Conservation (phyloP, 2,113 vertebrate species). For the Lophotis ruficrista region DNA sequence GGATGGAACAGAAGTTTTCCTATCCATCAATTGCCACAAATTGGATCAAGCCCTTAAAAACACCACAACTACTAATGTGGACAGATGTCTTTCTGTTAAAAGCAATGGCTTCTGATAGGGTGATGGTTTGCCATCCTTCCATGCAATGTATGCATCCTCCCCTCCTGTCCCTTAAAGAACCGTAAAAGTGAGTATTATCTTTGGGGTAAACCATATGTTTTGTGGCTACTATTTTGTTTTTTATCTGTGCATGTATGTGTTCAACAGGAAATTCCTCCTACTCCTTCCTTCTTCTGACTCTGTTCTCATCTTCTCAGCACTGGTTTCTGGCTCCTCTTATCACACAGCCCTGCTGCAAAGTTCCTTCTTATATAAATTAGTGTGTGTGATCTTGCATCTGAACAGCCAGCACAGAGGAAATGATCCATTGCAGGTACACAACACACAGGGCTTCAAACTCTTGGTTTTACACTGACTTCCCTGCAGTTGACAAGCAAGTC, state of each 20-base stretch:
- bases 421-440: conserved; percentile 8
- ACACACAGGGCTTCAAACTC: neutral
- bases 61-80: neutral
- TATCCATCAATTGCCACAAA: neutral
- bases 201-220: conserved; percentile 16
- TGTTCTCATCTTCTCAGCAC: neutral
- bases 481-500: neutral
- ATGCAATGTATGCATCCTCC: neutral
- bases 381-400: conserved; percentile 36
- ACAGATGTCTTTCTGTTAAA: neutral
- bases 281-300: conserved; percentile 5
- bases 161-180: neutral
- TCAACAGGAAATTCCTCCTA: conserved; percentile 50
- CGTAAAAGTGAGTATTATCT: conserved; percentile 46
- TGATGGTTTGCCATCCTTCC: conserved; percentile 25
- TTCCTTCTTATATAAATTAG: conserved; percentile 63
- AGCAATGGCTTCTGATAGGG: neutral
- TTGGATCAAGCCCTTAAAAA: neutral
- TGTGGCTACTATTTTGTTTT: conserved; percentile 36
- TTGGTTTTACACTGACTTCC: conserved; percentile 34
- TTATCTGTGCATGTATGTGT: neutral
- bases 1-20: conserved; percentile 4
- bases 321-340: conserved; percentile 58
- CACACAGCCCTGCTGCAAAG: conserved; percentile 20
- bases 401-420: neutral